Conservation (phyloP, 2,888 invertebrate genomes). For the Hirtodrosophila alboralis region DNA sequence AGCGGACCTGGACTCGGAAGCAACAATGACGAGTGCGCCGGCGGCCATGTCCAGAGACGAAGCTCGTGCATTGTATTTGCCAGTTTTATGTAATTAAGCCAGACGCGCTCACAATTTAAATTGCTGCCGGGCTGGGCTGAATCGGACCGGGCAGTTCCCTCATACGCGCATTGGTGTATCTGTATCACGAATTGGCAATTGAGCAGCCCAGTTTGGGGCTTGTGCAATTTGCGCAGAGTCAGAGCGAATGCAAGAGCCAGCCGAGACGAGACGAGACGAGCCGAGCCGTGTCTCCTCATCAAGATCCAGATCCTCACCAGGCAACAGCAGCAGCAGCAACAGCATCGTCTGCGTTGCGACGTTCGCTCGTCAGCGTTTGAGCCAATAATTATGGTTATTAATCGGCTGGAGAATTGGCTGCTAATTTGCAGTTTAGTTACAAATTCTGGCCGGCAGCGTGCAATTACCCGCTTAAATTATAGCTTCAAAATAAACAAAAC, state of each 20-base stretch:
- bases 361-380: slow-evolving; percentile 81
- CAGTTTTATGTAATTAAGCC: slow-evolving; percentile 78
- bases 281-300: slow-evolving; percentile 47
- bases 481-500: slow-evolving; percentile 85
- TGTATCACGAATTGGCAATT: slow-evolving; percentile 81
- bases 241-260: slow-evolving; percentile 1
- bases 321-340: slow-evolving; percentile 19
- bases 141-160: neutral
- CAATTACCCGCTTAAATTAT: slow-evolving; percentile 85
- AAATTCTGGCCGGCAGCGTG: slow-evolving; percentile 87
- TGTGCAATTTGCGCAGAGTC: slow-evolving; percentile 56
- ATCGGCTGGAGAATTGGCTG: slow-evolving; percentile 87
- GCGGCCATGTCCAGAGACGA: slow-evolving; percentile 40
- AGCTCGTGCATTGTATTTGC: slow-evolving; percentile 30
- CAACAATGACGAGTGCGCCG: slow-evolving; percentile 46
- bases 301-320: slow-evolving; percentile 58
- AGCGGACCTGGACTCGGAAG: slow-evolving; percentile 16
- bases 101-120: slow-evolving; percentile 80
- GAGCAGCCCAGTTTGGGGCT: slow-evolving; percentile 44
- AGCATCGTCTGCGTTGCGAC: slow-evolving; percentile 42
- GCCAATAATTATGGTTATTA: slow-evolving; percentile 85
- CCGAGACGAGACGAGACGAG: slow-evolving; percentile 6
- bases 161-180: slow-evolving; percentile 58
- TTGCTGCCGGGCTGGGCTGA: slow-evolving; percentile 44
- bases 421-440: slow-evolving; percentile 88